Conservation (phyloP, 1,140 invertebrate genomes). For the Pinna nobilis region DNA sequence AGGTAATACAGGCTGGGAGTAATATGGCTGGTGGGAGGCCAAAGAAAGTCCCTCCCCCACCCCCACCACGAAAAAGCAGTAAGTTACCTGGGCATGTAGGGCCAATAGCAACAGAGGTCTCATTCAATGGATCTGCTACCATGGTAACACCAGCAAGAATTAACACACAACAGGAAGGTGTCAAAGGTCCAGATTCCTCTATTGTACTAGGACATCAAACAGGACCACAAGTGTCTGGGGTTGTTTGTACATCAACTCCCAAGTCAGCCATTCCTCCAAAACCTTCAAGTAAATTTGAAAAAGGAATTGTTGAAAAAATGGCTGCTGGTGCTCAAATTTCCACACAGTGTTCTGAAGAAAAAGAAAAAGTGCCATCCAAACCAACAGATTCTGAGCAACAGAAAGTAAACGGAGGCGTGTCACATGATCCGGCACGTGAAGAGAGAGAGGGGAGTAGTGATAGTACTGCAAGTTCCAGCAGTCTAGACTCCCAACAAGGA, state of each 20-base stretch:
- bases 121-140: conserved; percentile 36
- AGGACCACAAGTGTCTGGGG: conserved; percentile 18
- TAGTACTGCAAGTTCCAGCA: conserved; percentile 41
- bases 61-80: conserved; percentile 55
- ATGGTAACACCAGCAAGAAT: background rate
- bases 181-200: conserved; percentile 35
- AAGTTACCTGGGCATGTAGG: conserved; percentile 37
- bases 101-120: conserved; percentile 26
- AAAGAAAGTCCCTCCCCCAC: conserved; percentile 54
- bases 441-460: conserved; percentile 38
- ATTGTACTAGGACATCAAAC: conserved; percentile 41
- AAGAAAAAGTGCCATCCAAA: conserved; percentile 26
- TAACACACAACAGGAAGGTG: conserved; percentile 5
- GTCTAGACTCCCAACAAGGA: conserved; percentile 46
- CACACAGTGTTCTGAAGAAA: conserved; percentile 18
- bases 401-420: conserved; percentile 4
- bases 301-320: conserved; percentile 19
- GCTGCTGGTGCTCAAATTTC: background rate
- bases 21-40: conserved; percentile 33
- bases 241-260: conserved; percentile 36
- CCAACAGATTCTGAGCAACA: conserved; percentile 25
- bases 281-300: conserved; percentile 36
- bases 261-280: conserved; percentile 32
- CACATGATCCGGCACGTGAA: background rate
- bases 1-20: background rate